Conservation (phyloP, 2,888 invertebrate genomes). For the Pachydiplax longipennis region DNA sequence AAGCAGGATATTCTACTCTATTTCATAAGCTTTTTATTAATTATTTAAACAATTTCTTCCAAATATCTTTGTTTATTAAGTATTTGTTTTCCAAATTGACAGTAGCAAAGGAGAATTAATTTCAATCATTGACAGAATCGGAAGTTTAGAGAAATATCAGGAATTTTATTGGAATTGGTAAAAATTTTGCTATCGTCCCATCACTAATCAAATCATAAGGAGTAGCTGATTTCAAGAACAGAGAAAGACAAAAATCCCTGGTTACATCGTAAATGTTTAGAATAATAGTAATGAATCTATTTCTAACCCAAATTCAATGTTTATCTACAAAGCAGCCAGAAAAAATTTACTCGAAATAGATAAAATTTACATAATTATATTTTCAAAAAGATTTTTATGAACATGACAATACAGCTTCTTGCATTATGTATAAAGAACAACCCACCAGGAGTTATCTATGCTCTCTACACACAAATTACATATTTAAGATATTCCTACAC, state of each 20-base stretch:
- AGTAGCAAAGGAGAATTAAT: no score
- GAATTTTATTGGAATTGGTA: no score
- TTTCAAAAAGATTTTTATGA: conserved; percentile 6
- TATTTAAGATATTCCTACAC: conserved; percentile 13
- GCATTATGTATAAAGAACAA: neutral
- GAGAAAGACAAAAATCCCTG: conserved; percentile 25
- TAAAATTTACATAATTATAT: conserved; percentile 3
- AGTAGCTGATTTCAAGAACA: conserved; percentile 22
- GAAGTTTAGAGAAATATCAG: no score
- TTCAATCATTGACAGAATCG: no score
- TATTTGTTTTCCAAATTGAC: no score
- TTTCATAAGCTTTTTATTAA: no score
- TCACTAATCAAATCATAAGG: no score
- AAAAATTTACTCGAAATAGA: conserved; percentile 20
- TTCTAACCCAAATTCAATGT: conserved; percentile 27
- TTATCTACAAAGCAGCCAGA: conserved; percentile 38
- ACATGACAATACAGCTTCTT: conserved; percentile 30
- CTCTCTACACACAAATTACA: conserved; percentile 24
- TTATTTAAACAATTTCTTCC: no score
- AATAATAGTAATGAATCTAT: conserved; percentile 10
- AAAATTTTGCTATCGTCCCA: no score
- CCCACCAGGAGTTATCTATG: conserved; percentile 21
- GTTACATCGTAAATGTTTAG: neutral
- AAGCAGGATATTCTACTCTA: no score
- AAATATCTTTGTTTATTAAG: no score